Percentiles rank a stretch among this genome's conserved stretches.
Conservation (phyloP, 2,797 vertebrate species). For the Sebastes minor region DNA sequence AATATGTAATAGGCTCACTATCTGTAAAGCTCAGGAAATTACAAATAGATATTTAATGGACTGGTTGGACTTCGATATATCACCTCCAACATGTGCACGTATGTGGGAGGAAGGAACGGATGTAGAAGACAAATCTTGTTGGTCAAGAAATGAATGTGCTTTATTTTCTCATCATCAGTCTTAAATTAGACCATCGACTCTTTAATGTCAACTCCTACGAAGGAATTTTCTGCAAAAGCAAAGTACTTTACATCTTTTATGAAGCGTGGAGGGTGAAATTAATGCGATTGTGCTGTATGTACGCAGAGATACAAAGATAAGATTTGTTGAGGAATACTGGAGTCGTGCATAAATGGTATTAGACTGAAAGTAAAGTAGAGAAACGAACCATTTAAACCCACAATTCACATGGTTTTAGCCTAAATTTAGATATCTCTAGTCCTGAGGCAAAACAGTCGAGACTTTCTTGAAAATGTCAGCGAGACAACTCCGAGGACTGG, state of each 20-base stretch:
- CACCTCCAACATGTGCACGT: conserved; percentile 42
- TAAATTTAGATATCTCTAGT: conserved; percentile 39
- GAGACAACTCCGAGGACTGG: conserved; percentile 18
- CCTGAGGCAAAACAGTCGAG: conserved; percentile 16
- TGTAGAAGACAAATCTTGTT: conserved; percentile 33
- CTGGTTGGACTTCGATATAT: conserved; percentile 60
- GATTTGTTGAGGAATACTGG: background rate
- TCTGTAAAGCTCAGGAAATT: conserved; percentile 68
- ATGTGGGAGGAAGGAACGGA: conserved; percentile 49
- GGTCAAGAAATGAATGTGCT: conserved; percentile 44
- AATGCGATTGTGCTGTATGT: conserved; percentile 10
- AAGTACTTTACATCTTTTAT: conserved; percentile 27
- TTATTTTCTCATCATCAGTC: conserved; percentile 35
- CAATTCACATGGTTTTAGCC: conserved; percentile 6
- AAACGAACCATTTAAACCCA: background rate
- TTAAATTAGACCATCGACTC: conserved; percentile 44
- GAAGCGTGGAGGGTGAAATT: conserved; percentile 6
- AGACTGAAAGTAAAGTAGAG: background rate
- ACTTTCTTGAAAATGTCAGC: conserved; percentile 44
- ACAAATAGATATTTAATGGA: conserved; percentile 75
- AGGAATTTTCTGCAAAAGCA: conserved; percentile 9
- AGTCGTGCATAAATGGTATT: background rate
- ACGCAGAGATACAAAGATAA: conserved; percentile 28
- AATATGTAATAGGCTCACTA: conserved; percentile 64
- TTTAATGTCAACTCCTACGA: conserved; percentile 20